A percentile compares a stretch with the other conserved stretches of the same genome.
These are phyloP conservation scores for Hydrozoanthus gracilis DNA, from an alignment of 92 coral and sea anemone species.

Conservation along the genomic window DNA sequence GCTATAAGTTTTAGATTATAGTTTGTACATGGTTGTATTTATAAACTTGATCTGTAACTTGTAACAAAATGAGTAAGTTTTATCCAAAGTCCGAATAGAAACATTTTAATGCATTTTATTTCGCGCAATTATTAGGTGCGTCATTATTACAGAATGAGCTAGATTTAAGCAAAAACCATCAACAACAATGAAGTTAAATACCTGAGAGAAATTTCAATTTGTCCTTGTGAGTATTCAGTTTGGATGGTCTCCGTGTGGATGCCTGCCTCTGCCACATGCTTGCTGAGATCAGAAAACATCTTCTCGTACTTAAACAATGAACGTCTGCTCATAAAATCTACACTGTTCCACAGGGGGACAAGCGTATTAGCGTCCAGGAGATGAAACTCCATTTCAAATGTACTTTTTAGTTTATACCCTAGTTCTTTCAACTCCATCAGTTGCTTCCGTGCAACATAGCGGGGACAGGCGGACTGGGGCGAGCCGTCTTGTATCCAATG, in stretches of 20 bases:
- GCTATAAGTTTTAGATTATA: too few species aligned
- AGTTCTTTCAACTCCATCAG: background rate
- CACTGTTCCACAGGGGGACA: background rate
- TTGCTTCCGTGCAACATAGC: constrained; percentile 43
- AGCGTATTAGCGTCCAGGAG: constrained; percentile 12
- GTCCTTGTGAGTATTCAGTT: constrained; percentile 27
- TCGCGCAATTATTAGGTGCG: too few species aligned
- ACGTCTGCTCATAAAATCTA: constrained; percentile 33
- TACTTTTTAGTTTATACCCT: constrained; percentile 28
- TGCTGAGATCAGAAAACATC: constrained; percentile 42
- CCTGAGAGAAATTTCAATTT: constrained; percentile 24
- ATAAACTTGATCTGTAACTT: too few species aligned
- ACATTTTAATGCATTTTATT: too few species aligned
- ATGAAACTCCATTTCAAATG: constrained; percentile 31
- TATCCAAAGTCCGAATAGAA: too few species aligned
- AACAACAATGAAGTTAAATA: background rate
- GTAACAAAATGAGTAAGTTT: too few species aligned
- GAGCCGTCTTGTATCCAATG: constrained; percentile 28
- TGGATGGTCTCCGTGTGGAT: constrained; percentile 18
- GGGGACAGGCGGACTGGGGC: constrained; percentile 39
- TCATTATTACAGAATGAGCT: too few species aligned
- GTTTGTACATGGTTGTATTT: too few species aligned
- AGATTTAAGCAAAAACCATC: too few species aligned
- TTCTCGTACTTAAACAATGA: background rate
- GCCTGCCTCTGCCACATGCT: constrained; percentile 33